Evolutionary conservation across 2,113 vertebrate species (phyloP).

Genomic region (Cebus imitator): DNA sequence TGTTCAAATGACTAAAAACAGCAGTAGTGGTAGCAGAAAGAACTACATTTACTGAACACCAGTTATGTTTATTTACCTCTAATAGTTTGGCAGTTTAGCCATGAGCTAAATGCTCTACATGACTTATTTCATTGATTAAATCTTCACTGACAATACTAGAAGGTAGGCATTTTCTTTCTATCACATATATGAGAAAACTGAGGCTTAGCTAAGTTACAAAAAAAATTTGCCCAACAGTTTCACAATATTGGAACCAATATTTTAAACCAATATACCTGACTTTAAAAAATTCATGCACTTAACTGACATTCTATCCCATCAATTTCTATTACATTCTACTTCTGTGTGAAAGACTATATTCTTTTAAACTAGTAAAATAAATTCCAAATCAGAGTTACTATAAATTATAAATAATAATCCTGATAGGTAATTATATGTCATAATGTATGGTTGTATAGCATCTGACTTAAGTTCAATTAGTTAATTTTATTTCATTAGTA

Average conservation of each 20-base stretch:
- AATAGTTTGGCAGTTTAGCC: background rate
- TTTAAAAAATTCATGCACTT: background rate
- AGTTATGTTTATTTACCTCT: background rate
- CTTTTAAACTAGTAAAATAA: constrained; percentile 35
- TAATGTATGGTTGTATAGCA: background rate
- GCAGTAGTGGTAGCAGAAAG: background rate
- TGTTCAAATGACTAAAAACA: background rate
- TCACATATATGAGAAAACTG: background rate
- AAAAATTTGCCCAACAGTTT: background rate
- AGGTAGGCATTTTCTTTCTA: background rate
- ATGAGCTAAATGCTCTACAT: background rate
- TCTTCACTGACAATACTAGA: background rate
- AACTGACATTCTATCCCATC: background rate
- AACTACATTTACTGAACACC: background rate
- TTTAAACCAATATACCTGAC: background rate
- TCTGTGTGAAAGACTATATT: background rate
- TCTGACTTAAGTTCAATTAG: constrained; percentile 40
- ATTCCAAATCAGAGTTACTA: background rate
- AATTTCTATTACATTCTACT: background rate
- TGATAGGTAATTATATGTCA: background rate
- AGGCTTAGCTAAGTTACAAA: background rate
- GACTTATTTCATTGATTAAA: background rate
- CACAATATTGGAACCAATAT: background rate
- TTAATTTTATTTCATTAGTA: constrained; percentile 33
- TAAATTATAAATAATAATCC: constrained; percentile 24